These are phyloP conservation scores for Propsilocerus akamusi DNA, from an alignment of 1,140 invertebrate genomes.

Conservation along the genomic window DNA sequence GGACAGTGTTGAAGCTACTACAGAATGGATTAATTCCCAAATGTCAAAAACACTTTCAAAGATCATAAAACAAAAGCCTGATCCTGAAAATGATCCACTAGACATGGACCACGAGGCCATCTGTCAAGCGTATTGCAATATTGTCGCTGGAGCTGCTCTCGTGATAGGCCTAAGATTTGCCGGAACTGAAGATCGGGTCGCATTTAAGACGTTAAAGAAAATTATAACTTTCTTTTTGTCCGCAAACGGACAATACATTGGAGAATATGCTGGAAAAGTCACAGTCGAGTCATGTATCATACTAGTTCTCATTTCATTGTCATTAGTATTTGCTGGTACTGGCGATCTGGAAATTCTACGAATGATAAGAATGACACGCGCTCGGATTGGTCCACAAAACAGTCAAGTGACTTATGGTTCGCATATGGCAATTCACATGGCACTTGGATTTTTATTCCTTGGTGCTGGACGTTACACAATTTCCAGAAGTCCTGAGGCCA, in stretches of 20 bases:
- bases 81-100: slow-evolving; percentile 18
- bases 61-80: slow-evolving; percentile 34
- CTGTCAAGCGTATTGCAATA: slow-evolving; percentile 93
- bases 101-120: slow-evolving; percentile 86
- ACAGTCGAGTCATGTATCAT: slow-evolving; percentile 81
- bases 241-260: slow-evolving; percentile 41
- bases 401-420: slow-evolving; percentile 69
- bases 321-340: slow-evolving; percentile 70
- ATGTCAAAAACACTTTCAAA: slow-evolving; percentile 48
- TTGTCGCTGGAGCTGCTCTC: slow-evolving; percentile 84
- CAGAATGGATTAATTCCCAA: slow-evolving; percentile 70
- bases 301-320: slow-evolving; percentile 45
- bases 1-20: slow-evolving; percentile 62
- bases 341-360: slow-evolving; percentile 76
- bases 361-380: slow-evolving; percentile 64
- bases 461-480: slow-evolving; percentile 84
- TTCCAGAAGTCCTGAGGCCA: slow-evolving; percentile 59
- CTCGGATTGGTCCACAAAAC: slow-evolving; percentile 41
- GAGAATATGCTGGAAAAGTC: slow-evolving; percentile 73
- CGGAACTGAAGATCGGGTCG: slow-evolving; percentile 69
- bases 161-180: slow-evolving; percentile 87
- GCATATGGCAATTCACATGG: slow-evolving; percentile 88
- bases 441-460: slow-evolving; percentile 78
- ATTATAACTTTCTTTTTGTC: slow-evolving; percentile 19
- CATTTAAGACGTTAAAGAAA: slow-evolving; percentile 45